Base-by-base conservation (phyloP, 2,113 vertebrate species). In the Neoarius graeffei region DNA sequence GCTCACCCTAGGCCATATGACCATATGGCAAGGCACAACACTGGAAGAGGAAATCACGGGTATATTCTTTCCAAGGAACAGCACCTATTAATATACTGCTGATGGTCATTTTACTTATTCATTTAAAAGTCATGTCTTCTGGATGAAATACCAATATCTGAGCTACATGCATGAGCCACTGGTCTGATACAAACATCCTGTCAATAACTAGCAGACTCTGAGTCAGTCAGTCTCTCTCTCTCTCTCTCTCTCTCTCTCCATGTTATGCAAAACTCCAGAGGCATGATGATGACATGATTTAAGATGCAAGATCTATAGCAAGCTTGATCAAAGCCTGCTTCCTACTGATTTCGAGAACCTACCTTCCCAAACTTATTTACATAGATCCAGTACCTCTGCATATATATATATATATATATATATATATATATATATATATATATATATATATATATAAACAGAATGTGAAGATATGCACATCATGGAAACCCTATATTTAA, bases 1-100 rank as follows among this genome's bases (percentile, higher is more conserved):
- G 77, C 64, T 87, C 27, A 57, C 11, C 1, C 14, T 20, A 56
- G 62, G 13, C 71, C 85, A 81, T 56, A 9, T 87, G 85, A 35
- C 64, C 73, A 59, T 81, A 57, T 81, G 85, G 77, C 23, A 25
- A 66, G 42, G 48, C 48, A 50, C 25, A 80, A 35, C 74, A 42
- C 48, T 66, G 50, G 60, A 35, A 56, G 42, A 9, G 50, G 48
- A 79, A 86, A 66, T 66, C 20, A 15, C 13, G 13, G 19, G 23
- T 23, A 62, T 50, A 56, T 27, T 64, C 5, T 20, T 35, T 42
- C 83, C 64, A 54, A 84, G 62, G 67, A 84, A 56, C 64, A 30
- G 10, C 50, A 35, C n/a, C 52, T 25, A 73, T 67, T 85, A 23
- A 85, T 42, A 54, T 7, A 59, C 3, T 30, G 14, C 10, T 23